These are phyloP conservation scores for Lapara coniferarum DNA, from an alignment of 2,888 invertebrate species.

Conservation along the genomic window DNA sequence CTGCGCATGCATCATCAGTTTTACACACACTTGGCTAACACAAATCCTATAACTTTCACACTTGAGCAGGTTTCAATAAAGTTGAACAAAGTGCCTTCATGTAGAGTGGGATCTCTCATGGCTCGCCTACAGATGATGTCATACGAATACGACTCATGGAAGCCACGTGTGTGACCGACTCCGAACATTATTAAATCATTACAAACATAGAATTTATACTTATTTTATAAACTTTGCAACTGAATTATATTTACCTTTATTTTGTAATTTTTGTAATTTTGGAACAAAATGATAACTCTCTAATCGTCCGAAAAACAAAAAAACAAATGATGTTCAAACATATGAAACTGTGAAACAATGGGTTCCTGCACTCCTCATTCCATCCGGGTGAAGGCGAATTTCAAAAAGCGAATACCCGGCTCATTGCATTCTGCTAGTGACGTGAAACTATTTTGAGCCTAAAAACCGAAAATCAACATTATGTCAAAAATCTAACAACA, in stretches of 20 bases:
- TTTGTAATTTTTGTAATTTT: constrained; percentile 83
- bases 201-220: constrained; percentile 29
- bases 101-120: constrained; percentile 51
- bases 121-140: constrained; percentile 75
- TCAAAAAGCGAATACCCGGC: constrained; percentile 80
- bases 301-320: constrained; percentile 84
- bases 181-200: constrained; percentile 44
- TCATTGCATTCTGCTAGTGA: constrained; percentile 75
- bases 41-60: constrained; percentile 40
- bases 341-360: constrained; percentile 83
- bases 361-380: constrained; percentile 82
- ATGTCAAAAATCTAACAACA: constrained; percentile 64
- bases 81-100: constrained; percentile 25
- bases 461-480: constrained; percentile 73
- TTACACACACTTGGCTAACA: constrained; percentile 70
- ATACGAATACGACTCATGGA: constrained; percentile 70
- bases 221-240: constrained; percentile 36
- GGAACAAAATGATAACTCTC: constrained; percentile 81
- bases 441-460: constrained; percentile 69
- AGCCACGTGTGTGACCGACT: constrained; percentile 70
- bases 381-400: constrained; percentile 79
- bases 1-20: constrained; percentile 81
- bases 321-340: constrained; percentile 84
- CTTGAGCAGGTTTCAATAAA: constrained; percentile 38
- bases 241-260: constrained; percentile 78